Conservation (phyloP, 2,888 invertebrate species). For the Pterobdella sp. region DNA sequence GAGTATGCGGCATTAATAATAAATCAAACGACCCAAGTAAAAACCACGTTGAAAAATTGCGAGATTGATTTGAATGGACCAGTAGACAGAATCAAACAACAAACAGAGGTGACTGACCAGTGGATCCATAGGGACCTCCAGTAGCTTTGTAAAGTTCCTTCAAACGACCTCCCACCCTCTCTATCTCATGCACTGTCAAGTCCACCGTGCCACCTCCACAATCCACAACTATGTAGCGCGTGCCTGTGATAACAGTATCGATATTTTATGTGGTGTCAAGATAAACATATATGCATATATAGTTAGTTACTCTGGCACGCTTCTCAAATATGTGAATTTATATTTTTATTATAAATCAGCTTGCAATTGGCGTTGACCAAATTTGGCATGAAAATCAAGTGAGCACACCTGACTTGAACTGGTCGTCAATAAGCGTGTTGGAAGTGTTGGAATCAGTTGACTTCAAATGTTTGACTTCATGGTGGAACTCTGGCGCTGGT, state of each 20-base stretch:
- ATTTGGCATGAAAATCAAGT: too few relatives aligned
- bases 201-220: slow-evolving; percentile 58
- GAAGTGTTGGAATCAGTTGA: background rate
- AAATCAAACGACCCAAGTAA: too few relatives aligned
- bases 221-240: slow-evolving; percentile 57
- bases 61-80: too few relatives aligned
- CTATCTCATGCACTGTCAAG: slow-evolving; percentile 56
- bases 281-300: background rate
- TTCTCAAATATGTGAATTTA: too few relatives aligned
- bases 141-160: slow-evolving; percentile 56
- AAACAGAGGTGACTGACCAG: too few relatives aligned
- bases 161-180: slow-evolving; percentile 48
- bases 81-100: too few relatives aligned
- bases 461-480: background rate
- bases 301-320: too few relatives aligned
- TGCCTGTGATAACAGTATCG: slow-evolving; percentile 45
- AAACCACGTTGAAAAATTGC: too few relatives aligned
- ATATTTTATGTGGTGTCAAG: background rate
- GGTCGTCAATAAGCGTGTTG: background rate
- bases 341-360: too few relatives aligned
- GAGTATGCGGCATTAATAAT: too few relatives aligned
- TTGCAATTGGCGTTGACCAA: too few relatives aligned
- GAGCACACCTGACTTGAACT: slow-evolving; percentile 20
- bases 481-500: slow-evolving; percentile 12
- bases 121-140: slow-evolving; percentile 52